Evolutionary conservation across 2,888 invertebrate genomes (phyloP).

Genomic region (Bombylius discolor): DNA sequence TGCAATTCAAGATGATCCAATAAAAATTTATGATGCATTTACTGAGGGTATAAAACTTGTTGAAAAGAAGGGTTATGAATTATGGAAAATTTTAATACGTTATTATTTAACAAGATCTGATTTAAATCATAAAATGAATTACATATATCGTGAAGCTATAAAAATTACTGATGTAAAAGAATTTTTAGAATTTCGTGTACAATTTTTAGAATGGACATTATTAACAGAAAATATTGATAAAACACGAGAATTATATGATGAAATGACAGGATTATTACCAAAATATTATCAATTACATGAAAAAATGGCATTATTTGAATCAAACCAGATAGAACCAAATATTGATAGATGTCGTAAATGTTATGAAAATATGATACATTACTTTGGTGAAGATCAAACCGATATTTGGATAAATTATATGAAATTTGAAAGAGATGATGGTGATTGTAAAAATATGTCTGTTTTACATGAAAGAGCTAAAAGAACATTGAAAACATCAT

Average conservation of each 20-base stretch:
- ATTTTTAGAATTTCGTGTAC: conserved; percentile 24
- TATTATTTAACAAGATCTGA: conserved; percentile 25
- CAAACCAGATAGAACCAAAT: conserved; percentile 30
- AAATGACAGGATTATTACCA: conserved; percentile 45
- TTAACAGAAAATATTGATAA: conserved; percentile 38
- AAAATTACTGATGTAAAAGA: conserved; percentile 18
- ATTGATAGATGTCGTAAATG: conserved; percentile 43
- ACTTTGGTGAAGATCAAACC: conserved; percentile 51
- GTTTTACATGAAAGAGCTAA: conserved; percentile 50
- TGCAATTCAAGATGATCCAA: conserved; percentile 33
- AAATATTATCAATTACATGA: conserved; percentile 47
- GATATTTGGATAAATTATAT: conserved; percentile 64
- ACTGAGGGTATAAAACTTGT: conserved; percentile 25
- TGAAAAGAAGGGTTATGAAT: conserved; percentile 15
- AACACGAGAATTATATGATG: conserved; percentile 49
- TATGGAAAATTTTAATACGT: conserved; percentile 26
- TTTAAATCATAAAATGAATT: conserved; percentile 18
- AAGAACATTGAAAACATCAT: conserved; percentile 37
- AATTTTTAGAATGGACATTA: conserved; percentile 24
- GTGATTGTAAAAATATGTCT: conserved; percentile 43
- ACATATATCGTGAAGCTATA: conserved; percentile 24
- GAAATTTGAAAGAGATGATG: conserved; percentile 51
- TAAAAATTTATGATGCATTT: conserved; percentile 35
- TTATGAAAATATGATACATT: conserved; percentile 47
- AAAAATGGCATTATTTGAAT: conserved; percentile 44